Base-by-base conservation (phyloP, 2,113 vertebrate genomes). In the Alces alces region DNA sequence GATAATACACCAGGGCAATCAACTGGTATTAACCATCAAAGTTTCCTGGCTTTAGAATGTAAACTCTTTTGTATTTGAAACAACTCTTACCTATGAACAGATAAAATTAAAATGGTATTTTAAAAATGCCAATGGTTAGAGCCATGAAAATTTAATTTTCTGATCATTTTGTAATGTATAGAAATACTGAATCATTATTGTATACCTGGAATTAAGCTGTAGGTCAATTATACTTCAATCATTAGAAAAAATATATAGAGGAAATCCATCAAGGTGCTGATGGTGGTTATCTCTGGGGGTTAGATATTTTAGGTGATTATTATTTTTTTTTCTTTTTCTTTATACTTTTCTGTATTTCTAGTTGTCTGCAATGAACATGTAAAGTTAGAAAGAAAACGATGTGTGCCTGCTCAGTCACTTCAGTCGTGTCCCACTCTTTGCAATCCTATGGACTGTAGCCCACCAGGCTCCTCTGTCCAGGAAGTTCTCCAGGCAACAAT, bases 41-140 rank as follows among this genome's bases (percentile, higher is more conserved):
- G 61, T 76, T 33, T 88, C 28, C 93, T 64, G 2, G 47, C 3
- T 97, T 95, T 47, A 66, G 43, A 83, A 66, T 93, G 8, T 73
- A 78, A 97, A 84, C 13, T 52, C 3, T 19, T 91, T 55, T 21
- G 3, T 93, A 61, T 66, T 94, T 6, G 85, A 97, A 97, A 86
- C 90, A 23, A 66, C 85, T 95, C 79, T 90, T 83, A 58, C 19
- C 13, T 11, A 57, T 27, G 9, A 95, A 30, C 16, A 47, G 28
- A 78, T 78, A 23, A 45, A 28, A 45, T 54, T 47, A 83, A 89
- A 78, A 30, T 43, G 45, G 5, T 52, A 36, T 84, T 92, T 95
- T n/a, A 16, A 70, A 58, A n/a, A 79, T 14, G 28, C 25, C 4
- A 52, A 8, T 47, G 11, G 50, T 55, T 25, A 88, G 57, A 82